phyloP scores from a whole-genome alignment of 1,140 invertebrate genomes.

The Fopius arisanus region DNA sequence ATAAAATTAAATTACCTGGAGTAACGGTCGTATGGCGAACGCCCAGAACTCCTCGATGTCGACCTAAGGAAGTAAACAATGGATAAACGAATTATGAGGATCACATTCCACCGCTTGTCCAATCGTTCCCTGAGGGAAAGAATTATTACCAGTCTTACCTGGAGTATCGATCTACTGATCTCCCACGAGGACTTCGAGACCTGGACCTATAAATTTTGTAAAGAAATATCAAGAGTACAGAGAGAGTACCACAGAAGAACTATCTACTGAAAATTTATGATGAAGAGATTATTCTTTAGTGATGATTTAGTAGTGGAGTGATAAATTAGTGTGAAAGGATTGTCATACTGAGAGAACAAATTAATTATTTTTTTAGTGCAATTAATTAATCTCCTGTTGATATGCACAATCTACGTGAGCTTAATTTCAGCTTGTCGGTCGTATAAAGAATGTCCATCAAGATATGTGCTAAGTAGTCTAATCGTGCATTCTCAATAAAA shows the following conservation, averaged over 20 bases:
- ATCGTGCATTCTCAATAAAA: neutral
- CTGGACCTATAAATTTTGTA: slow-evolving; percentile 28
- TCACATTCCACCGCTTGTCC: neutral
- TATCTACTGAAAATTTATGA: too few species aligned
- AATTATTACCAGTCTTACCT: slow-evolving; percentile 26
- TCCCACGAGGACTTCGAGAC: slow-evolving; percentile 39
- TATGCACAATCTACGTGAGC: neutral
- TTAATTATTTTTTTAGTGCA: too few species aligned
- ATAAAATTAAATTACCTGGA: slow-evolving; percentile 52
- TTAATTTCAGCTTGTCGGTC: neutral
- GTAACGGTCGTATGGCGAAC: slow-evolving; percentile 39
- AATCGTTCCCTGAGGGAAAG: neutral
- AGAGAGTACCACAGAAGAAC: too few species aligned
- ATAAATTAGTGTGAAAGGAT: too few species aligned
- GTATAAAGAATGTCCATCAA: neutral
- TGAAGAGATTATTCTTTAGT: too few species aligned
- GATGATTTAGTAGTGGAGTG: too few species aligned
- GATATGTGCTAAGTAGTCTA: neutral
- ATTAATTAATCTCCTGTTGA: neutral
- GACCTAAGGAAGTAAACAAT: slow-evolving; percentile 57
- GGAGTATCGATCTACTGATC: slow-evolving; percentile 50
- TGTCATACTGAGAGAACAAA: too few species aligned
- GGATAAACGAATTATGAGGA: slow-evolving; percentile 20
- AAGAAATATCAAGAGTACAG: neutral
- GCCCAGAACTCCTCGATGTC: slow-evolving; percentile 50